Evolutionary conservation across 2,797 vertebrate species (phyloP).

Genomic region (Sitta carolinensis): DNA sequence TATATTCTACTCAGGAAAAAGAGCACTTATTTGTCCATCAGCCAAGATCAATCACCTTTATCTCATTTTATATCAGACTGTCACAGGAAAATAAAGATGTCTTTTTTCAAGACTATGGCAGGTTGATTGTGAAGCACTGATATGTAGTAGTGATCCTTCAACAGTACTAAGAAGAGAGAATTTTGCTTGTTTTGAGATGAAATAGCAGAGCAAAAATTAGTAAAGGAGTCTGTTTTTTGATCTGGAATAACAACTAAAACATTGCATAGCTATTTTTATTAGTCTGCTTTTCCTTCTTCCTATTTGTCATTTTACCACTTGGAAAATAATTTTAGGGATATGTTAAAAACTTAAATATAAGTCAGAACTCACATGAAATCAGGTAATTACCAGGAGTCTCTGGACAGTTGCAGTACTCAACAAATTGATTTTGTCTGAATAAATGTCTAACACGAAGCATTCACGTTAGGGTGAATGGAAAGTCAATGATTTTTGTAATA

Average conservation of each 20-base stretch:
- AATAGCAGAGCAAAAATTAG: neutral
- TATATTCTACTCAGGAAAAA: neutral
- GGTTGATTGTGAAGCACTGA: neutral
- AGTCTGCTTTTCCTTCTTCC: neutral
- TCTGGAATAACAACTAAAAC: neutral
- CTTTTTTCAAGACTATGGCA: neutral
- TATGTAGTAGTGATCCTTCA: neutral
- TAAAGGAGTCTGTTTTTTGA: neutral
- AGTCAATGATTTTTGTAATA: neutral
- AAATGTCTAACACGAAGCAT: neutral
- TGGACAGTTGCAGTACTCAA: neutral
- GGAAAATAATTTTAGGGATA: neutral
- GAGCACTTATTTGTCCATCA: neutral
- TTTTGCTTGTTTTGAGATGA: neutral
- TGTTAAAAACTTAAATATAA: neutral
- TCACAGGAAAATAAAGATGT: constrained; percentile 12
- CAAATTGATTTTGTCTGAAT: neutral
- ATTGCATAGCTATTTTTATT: neutral
- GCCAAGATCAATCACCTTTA: constrained; percentile 2
- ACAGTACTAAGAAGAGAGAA: neutral
- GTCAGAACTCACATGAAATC: neutral
- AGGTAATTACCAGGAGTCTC: neutral
- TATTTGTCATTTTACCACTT: neutral
- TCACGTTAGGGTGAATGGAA: neutral
- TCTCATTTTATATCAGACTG: neutral